Percentiles rank a stretch among this genome's conserved stretches.
phyloP scores from a whole-genome alignment of 2,113 vertebrate genomes.

The Reinhardtius hippoglossoides region DNA sequence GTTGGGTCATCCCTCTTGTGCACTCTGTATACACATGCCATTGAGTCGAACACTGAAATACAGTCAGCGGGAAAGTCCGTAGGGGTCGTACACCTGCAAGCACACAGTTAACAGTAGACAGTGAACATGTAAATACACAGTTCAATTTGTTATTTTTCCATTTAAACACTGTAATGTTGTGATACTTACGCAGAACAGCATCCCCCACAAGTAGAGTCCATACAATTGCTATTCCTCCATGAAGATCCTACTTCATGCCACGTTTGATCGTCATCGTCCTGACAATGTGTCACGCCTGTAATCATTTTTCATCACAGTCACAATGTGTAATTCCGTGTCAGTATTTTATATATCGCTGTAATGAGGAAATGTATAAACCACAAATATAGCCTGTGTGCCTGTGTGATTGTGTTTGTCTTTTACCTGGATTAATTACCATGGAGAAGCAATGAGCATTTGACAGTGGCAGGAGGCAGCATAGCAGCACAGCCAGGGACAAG shows the following conservation, averaged over 20 bases:
- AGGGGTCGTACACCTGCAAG: constrained; percentile 58
- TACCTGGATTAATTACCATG: not conserved
- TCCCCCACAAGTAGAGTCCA: constrained; percentile 14
- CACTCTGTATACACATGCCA: constrained; percentile 56
- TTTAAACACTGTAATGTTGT: not conserved
- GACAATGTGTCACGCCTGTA: constrained; percentile 47
- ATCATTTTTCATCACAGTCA: not conserved
- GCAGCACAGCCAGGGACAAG: constrained; percentile 51
- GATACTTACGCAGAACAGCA: constrained; percentile 64
- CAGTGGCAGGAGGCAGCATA: constrained; percentile 49
- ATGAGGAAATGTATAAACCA: not conserved
- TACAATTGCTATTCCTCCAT: constrained; percentile 69
- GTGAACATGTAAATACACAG: not conserved
- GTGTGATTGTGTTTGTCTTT: constrained; percentile 2
- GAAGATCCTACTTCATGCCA: constrained; percentile 53
- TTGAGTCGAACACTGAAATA: constrained; percentile 49
- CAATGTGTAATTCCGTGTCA: not conserved
- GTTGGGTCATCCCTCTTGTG: constrained; percentile 53
- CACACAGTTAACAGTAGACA: constrained; percentile 17
- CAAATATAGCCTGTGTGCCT: not conserved
- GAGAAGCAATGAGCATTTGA: accelerated
- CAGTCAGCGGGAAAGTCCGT: not conserved
- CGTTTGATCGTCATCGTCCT: constrained; percentile 38
- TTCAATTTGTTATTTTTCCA: not conserved
- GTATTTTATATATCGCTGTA: not conserved